phyloP scores from a whole-genome alignment of 1,140 invertebrate genomes.

The Calliphora vicina region DNA sequence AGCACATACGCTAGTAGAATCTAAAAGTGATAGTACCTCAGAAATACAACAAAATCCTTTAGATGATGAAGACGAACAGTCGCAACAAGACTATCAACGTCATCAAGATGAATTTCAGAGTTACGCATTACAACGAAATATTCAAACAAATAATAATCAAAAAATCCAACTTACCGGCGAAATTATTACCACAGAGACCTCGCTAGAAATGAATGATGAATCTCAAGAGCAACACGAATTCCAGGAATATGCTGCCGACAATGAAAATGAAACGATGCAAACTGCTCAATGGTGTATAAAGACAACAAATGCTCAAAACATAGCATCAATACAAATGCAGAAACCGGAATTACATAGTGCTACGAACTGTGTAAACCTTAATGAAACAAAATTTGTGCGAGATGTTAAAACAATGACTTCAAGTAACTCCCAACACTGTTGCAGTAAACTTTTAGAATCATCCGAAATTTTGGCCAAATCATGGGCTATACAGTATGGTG shows the following conservation, averaged over 20 bases:
- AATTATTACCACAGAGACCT: background rate
- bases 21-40: background rate
- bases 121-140: background rate
- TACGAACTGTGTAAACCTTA: background rate
- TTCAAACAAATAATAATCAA: background rate
- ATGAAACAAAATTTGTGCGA: background rate
- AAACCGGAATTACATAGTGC: background rate
- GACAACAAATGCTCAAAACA: background rate
- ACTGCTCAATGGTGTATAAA: background rate
- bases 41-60: background rate
- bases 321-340: background rate
- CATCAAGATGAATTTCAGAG: background rate
- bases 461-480: conserved; percentile 54
- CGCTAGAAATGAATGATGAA: background rate
- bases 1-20: background rate
- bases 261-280: background rate
- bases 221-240: background rate
- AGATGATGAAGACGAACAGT: background rate
- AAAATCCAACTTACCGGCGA: background rate
- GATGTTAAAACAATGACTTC: conserved; percentile 24
- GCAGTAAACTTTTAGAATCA: conserved; percentile 46
- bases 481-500: conserved; percentile 59
- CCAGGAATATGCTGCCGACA: background rate
- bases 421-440: conserved; percentile 5
- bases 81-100: background rate